Evolutionary conservation across 1,140 invertebrate species (phyloP), one percentile per base, ranked within the genome.

Genomic region (Nilaparvata lugens): DNA sequence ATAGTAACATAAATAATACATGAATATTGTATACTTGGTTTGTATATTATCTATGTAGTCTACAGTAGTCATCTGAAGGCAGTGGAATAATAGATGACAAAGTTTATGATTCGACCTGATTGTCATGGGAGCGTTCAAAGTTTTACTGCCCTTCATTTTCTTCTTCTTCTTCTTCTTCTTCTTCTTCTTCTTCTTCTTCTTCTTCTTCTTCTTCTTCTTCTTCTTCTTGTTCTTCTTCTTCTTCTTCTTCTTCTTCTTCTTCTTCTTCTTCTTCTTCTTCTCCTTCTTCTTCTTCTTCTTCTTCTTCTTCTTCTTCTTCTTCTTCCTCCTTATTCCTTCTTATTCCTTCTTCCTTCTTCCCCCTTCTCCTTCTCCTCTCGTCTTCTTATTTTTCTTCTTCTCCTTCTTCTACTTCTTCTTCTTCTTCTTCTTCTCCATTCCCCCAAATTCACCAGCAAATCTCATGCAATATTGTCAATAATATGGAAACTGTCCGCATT

Each of bases 121-220:
- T 11, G 31, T 35, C 13, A 35, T 35, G 31, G 31, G 13, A 35
- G 31, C 31, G 13, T 35, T 35, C 31, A 35, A 6, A 35, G 7
- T 11, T 11, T 11, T 11, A 35, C 31, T 6, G 4, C 3, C 28
- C 13, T 35, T 9, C 31, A 11, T 35, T 11, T 35, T 35, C 31
- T 35, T 9, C 48, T 51, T 23, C 52, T 14, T 4, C 25, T 54
- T 14, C 25, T 31, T 54, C 52, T 31, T 35, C 35, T 54, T 25
- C 35, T 54, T 54, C 52, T 25, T 25, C 48, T 51, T 21, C 24
- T 51, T 25, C 19, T 23, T 51, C 19, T 35, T 54, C 21, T 54
- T 54, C 35, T 54, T 24, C 52, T 54, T 24, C 23, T 35, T 54
- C 21, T 54, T 54, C 23, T 25, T 24, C 21, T 54, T 35, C 23